Conservation (phyloP, 2,113 vertebrate species). For the Sitta europaea region DNA sequence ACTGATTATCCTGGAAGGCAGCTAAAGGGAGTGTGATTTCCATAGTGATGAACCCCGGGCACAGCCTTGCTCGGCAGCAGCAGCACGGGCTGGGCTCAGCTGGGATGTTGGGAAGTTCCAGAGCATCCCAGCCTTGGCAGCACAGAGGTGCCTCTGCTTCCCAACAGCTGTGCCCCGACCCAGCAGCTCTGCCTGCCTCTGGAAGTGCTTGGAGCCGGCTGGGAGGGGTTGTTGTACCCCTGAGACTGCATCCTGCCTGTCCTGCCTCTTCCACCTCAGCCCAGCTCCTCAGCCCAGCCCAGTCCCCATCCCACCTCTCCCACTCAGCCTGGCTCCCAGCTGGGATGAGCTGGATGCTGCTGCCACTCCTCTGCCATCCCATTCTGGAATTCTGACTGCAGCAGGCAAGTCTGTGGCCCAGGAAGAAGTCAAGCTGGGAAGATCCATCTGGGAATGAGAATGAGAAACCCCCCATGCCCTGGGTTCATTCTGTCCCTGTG, state of each 20-base stretch:
- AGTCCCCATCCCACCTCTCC: not conserved
- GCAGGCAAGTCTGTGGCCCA: too few relatives aligned
- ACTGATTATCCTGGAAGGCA: constrained; percentile 62
- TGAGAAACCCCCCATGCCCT: rapidly evolving
- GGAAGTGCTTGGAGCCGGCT: not conserved
- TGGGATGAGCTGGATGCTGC: not conserved
- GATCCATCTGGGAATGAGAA: not conserved
- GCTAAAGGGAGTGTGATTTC: constrained; percentile 55
- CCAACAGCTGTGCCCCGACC: not conserved
- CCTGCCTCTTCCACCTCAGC: not conserved
- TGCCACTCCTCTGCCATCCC: not conserved
- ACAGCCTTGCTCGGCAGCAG: not conserved
- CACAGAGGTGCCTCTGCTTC: not conserved
- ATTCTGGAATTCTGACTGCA: not conserved
- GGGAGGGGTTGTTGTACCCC: not conserved
- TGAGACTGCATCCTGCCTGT: not conserved
- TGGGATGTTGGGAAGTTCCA: not conserved
- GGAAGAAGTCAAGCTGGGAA: not conserved
- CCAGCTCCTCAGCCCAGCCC: not conserved
- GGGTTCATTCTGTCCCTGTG: not conserved
- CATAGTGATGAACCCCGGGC: constrained; percentile 28
- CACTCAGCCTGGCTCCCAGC: not conserved
- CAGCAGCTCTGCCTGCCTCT: not conserved
- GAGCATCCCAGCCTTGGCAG: not conserved
- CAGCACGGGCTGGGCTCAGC: not conserved